Conservation (phyloP, 1,140 invertebrate genomes). For the Tetragnatha versicolor region DNA sequence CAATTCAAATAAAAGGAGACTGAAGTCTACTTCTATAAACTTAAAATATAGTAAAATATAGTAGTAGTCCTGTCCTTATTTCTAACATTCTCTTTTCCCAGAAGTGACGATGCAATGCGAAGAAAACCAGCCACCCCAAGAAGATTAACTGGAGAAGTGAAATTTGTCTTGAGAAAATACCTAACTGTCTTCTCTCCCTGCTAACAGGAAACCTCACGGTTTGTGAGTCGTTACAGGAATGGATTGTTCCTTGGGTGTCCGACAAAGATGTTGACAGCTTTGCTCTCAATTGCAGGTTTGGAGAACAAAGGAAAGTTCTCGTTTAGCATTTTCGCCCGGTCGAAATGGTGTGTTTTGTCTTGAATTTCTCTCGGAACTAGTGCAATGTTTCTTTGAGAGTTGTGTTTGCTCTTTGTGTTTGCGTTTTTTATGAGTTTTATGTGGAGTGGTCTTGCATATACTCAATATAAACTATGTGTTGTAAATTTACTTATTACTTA, state of each 20-base stretch:
- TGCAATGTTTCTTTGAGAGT: not conserved
- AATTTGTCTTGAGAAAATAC: constrained; percentile 14
- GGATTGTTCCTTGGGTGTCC: not conserved
- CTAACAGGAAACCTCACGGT: not conserved
- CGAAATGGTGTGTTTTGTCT: not conserved
- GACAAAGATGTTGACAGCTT: constrained; percentile 10
- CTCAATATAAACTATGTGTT: no score
- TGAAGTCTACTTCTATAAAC: no score
- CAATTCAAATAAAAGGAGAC: no score
- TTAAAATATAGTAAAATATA: no score
- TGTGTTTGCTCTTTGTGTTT: not conserved
- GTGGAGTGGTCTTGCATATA: no score
- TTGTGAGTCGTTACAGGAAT: not conserved
- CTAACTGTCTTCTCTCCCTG: not conserved
- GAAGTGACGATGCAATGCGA: not conserved
- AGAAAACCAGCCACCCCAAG: constrained; percentile 1
- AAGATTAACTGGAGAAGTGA: not conserved
- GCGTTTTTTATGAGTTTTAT: not conserved
- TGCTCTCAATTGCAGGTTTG: not conserved
- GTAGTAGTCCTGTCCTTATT: not conserved
- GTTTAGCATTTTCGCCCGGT: not conserved
- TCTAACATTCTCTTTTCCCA: not conserved
- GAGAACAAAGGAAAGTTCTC: not conserved
- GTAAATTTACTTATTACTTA: no score
- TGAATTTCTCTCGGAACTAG: not conserved